phyloP scores from a whole-genome alignment of 2,888 invertebrate genomes.

The Iselma pallidipennis region DNA sequence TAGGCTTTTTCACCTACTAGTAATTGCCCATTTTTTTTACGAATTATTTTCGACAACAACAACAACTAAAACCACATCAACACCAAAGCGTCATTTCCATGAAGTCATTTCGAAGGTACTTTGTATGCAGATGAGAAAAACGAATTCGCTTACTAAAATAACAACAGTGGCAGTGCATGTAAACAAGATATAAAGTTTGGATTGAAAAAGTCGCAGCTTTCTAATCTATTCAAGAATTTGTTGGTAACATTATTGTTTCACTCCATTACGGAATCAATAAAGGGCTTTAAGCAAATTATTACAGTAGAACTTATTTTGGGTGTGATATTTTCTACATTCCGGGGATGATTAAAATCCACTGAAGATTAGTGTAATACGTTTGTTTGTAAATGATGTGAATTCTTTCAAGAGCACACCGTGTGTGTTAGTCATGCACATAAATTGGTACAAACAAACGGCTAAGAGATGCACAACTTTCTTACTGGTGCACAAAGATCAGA shows the following conservation, averaged over 20 bases:
- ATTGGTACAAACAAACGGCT: constrained; percentile 43
- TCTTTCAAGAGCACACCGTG: neutral
- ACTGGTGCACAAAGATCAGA: constrained; percentile 36
- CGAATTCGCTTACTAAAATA: neutral
- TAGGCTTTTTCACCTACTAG: neutral
- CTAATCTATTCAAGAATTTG: neutral
- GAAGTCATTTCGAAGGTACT: neutral
- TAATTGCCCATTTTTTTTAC: neutral
- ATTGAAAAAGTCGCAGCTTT: neutral
- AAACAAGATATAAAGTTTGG: neutral
- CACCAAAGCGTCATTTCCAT: neutral
- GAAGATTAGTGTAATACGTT: too few relatives aligned
- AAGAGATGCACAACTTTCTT: constrained; percentile 35
- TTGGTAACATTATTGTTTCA: too few relatives aligned
- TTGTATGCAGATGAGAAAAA: constrained; percentile 2
- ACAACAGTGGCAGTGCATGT: neutral
- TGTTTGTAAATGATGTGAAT: too few relatives aligned
- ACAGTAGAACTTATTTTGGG: too few relatives aligned
- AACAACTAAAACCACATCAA: too few relatives aligned
- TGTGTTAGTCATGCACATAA: constrained; percentile 45
- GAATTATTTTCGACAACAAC: neutral
- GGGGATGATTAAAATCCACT: too few relatives aligned
- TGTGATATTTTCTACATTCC: too few relatives aligned
- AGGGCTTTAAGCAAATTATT: too few relatives aligned
- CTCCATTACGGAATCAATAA: too few relatives aligned